phyloP scores from a whole-genome alignment of 1,140 invertebrate genomes.

The Drosophila navojoa region DNA sequence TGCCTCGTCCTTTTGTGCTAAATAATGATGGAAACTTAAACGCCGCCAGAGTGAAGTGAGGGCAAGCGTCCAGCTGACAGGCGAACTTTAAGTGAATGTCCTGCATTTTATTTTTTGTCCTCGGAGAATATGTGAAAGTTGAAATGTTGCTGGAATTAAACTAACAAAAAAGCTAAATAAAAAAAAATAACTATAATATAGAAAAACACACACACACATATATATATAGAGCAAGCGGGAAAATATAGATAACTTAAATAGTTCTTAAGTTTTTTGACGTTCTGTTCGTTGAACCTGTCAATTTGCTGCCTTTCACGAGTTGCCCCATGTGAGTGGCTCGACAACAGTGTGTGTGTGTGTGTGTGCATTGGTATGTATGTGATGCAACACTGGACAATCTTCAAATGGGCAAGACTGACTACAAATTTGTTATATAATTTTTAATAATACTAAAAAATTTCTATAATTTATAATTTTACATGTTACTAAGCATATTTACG shows the following conservation, averaged over 20 bases:
- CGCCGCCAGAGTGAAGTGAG: slow-evolving; percentile 45
- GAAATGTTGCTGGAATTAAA: slow-evolving; percentile 69
- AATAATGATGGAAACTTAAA: slow-evolving; percentile 81
- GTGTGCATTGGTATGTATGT: slow-evolving; percentile 1
- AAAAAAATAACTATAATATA: slow-evolving; percentile 25
- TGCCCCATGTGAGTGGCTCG: slow-evolving; percentile 39
- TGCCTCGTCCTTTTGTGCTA: slow-evolving; percentile 69
- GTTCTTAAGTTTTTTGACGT: slow-evolving; percentile 65
- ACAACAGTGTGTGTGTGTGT: background rate
- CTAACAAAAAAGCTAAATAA: slow-evolving; percentile 28
- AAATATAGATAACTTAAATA: slow-evolving; percentile 66
- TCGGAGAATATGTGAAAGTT: slow-evolving; percentile 78
- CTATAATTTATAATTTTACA: too few relatives aligned
- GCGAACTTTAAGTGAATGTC: slow-evolving; percentile 74
- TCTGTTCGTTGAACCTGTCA: slow-evolving; percentile 62
- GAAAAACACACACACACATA: slow-evolving; percentile 35
- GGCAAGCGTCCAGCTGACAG: slow-evolving; percentile 54
- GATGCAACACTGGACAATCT: slow-evolving; percentile 7
- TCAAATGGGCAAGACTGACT: background rate
- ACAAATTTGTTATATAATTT: too few relatives aligned
- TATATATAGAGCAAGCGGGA: slow-evolving; percentile 22
- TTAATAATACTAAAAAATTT: too few relatives aligned
- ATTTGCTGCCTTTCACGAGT: slow-evolving; percentile 59
- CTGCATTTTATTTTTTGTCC: slow-evolving; percentile 78
- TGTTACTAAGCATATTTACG: too few relatives aligned